phyloP scores from a whole-genome alignment of 2,888 invertebrate species.

The Amiota communis region DNA sequence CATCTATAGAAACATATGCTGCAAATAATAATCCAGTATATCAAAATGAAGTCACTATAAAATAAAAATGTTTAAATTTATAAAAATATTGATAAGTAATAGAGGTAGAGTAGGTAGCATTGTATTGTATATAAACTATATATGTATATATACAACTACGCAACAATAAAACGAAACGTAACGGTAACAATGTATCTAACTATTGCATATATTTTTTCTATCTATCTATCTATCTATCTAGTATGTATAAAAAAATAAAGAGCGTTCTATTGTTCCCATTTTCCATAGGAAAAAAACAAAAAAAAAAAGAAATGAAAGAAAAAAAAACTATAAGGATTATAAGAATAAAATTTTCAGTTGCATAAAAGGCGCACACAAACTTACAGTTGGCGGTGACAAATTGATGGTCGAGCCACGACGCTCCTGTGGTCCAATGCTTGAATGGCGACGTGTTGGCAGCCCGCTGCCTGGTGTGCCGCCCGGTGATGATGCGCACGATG shows the following conservation, averaged over 20 bases:
- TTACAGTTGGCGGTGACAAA: slow-evolving; percentile 91
- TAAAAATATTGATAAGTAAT: background rate
- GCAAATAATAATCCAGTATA: background rate
- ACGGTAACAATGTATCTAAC: slow-evolving; percentile 7
- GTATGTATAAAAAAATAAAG: background rate
- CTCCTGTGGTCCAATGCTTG: slow-evolving; percentile 93
- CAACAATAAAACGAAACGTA: slow-evolving; percentile 1
- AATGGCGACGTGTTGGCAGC: slow-evolving; percentile 89
- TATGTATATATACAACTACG: slow-evolving; percentile 20
- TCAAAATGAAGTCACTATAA: background rate
- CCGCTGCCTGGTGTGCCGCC: slow-evolving; percentile 81
- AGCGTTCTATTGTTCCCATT: background rate
- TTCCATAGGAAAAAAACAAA: slow-evolving; percentile 12
- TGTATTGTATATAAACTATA: background rate
- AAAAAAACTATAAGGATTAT: slow-evolving; percentile 25
- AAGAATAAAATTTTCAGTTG: slow-evolving; percentile 25
- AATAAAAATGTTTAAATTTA: background rate
- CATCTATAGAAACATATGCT: slow-evolving; percentile 7
- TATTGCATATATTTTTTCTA: background rate
- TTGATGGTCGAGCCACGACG: slow-evolving; percentile 88
- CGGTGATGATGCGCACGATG: slow-evolving; percentile 89
- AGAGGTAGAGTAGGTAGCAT: background rate
- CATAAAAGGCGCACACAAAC: slow-evolving; percentile 67
- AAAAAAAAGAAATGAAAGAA: slow-evolving; percentile 25
- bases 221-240: background rate